Conservation (phyloP, 92 coral and sea anemone species). For the Pocillopora grandis region DNA sequence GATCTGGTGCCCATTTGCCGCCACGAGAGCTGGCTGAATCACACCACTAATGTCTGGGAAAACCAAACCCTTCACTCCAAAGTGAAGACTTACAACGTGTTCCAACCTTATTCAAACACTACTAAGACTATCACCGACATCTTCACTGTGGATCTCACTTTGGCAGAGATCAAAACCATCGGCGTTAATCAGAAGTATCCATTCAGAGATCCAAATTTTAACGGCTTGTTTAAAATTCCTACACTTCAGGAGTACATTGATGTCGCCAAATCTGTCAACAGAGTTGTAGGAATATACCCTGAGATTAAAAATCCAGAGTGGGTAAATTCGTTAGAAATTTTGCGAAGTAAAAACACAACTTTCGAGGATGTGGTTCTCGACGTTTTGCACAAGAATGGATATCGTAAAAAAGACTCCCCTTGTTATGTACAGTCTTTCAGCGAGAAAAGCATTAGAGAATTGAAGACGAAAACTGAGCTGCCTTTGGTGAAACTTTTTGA, state of each 20-base stretch:
- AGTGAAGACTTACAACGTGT: constrained; percentile 4
- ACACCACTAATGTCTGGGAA: constrained; percentile 28
- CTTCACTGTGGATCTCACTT: constrained; percentile 30
- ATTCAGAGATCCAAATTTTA: constrained; percentile 32
- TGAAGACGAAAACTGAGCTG: constrained; percentile 37
- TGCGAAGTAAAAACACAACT: constrained; percentile 13
- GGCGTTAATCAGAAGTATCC: constrained; percentile 25
- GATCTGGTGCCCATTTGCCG: constrained; percentile 29
- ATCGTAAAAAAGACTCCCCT: constrained; percentile 18
- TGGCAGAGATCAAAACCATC: constrained; percentile 23
- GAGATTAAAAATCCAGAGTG: constrained; percentile 32
- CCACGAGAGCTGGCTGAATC: constrained; percentile 38
- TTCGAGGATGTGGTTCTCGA: constrained; percentile 26
- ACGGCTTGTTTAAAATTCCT: constrained; percentile 25
- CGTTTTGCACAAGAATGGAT: constrained; percentile 17
- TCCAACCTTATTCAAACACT: not conserved
- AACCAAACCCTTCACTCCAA: constrained; percentile 5
- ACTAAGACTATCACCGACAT: constrained; percentile 3
- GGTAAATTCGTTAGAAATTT: constrained; percentile 29
- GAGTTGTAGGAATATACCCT: constrained; percentile 33
- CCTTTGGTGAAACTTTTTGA: constrained; percentile 23
- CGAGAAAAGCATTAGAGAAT: constrained; percentile 7
- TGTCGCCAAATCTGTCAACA: constrained; percentile 18
- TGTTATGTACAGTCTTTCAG: constrained; percentile 42
- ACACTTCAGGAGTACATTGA: constrained; percentile 28